Evolutionary conservation across 2,113 vertebrate genomes (phyloP).

Genomic region (Anolis carolinensis): DNA sequence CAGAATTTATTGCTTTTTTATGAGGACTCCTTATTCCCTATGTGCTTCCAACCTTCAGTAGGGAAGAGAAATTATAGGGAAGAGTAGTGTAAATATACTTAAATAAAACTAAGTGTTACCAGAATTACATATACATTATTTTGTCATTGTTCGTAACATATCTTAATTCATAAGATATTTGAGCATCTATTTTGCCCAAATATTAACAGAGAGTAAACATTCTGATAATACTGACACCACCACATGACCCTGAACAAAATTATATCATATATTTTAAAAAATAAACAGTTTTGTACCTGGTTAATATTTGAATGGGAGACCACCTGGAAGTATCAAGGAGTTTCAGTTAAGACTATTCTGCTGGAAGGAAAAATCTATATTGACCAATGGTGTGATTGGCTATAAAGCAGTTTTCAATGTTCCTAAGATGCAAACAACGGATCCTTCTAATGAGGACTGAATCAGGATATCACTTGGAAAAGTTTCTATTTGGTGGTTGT

Average conservation of each 20-base stretch:
- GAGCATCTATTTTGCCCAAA: background rate
- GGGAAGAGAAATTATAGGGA: background rate
- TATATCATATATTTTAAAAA: too few relatives aligned
- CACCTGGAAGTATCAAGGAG: too few relatives aligned
- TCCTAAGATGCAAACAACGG: background rate
- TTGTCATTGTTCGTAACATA: background rate
- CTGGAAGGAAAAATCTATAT: too few relatives aligned
- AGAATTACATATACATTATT: background rate
- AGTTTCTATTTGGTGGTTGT: background rate
- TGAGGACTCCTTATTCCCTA: background rate
- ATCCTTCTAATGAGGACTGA: background rate
- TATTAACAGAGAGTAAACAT: background rate
- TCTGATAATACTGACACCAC: background rate
- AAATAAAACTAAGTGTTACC: background rate
- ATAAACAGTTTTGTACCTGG: too few relatives aligned
- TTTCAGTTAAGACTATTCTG: too few relatives aligned
- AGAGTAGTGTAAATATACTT: background rate
- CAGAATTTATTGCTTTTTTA: background rate
- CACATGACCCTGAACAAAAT: too few relatives aligned
- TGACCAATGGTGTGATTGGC: too few relatives aligned
- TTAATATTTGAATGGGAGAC: too few relatives aligned
- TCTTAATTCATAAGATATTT: background rate
- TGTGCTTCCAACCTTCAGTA: background rate
- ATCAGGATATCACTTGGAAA: background rate
- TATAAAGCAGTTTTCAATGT: background rate